Evolutionary conservation across 2,113 vertebrate species (phyloP).

Genomic region (Leucopternis melanops): DNA sequence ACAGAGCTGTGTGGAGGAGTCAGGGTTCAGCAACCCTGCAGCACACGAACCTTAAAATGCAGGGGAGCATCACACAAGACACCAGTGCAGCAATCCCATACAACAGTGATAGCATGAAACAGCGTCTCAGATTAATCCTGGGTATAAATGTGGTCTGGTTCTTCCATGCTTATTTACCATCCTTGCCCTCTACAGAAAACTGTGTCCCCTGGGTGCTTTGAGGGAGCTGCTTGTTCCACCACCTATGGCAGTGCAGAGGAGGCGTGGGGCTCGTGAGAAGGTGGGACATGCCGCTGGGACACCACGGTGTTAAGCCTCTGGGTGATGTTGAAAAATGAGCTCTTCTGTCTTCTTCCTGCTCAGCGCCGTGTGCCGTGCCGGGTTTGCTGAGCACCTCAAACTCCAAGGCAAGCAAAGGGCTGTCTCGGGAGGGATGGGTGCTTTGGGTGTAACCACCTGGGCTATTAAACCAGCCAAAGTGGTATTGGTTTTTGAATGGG

Average conservation of each 20-base stretch:
- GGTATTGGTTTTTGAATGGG: not conserved
- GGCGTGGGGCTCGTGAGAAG: fast-evolving
- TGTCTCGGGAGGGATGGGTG: not conserved
- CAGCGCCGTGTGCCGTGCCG: fast-evolving
- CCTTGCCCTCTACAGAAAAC: not conserved
- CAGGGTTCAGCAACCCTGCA: fast-evolving
- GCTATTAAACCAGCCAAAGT: not conserved
- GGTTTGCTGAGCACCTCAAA: not conserved
- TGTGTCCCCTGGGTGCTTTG: not conserved
- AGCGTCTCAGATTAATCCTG: not conserved
- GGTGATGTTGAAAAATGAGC: not conserved
- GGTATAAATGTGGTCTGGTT: not conserved
- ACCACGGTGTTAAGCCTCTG: not conserved
- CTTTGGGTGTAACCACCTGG: not conserved
- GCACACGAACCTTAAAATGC: not conserved
- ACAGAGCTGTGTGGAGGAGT: fast-evolving
- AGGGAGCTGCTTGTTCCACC: not conserved
- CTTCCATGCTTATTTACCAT: not conserved
- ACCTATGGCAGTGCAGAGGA: fast-evolving
- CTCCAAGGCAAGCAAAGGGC: not conserved
- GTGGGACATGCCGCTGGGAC: not conserved
- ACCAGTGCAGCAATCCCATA: not conserved
- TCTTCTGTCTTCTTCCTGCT: not conserved
- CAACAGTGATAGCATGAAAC: fast-evolving
- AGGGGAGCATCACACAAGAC: not conserved